Evolutionary conservation across 2,113 vertebrate species (phyloP).

Genomic region (Thunnus maccoyii): DNA sequence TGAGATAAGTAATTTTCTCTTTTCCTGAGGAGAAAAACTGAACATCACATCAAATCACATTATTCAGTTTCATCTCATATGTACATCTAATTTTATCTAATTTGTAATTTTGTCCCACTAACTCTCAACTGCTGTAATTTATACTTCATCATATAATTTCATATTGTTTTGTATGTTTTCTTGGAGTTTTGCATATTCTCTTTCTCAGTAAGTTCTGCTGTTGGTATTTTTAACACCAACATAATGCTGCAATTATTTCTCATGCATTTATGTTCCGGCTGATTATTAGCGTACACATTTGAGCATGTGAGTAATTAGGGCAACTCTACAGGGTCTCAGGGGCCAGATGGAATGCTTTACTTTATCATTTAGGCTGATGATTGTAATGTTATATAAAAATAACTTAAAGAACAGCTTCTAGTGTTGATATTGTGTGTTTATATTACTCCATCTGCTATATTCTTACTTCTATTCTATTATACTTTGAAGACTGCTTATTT

Average conservation of each 20-base stretch:
- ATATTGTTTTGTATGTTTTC: neutral
- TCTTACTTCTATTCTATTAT: neutral
- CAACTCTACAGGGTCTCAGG: slow-evolving; percentile 40
- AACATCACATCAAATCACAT: slow-evolving; percentile 6
- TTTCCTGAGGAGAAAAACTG: slow-evolving; percentile 5
- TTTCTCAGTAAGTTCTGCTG: neutral
- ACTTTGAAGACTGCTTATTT: slow-evolving; percentile 1
- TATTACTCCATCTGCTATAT: neutral
- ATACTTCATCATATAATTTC: neutral
- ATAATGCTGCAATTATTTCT: slow-evolving; percentile 42
- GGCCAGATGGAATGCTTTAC: slow-evolving; percentile 53
- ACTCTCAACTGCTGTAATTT: slow-evolving; percentile 10
- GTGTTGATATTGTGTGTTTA: neutral
- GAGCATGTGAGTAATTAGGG: slow-evolving; percentile 49
- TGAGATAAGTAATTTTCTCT: slow-evolving; percentile 16
- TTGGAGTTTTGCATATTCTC: neutral
- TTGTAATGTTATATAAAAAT: slow-evolving; percentile 33
- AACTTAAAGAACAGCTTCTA: neutral
- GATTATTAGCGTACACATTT: slow-evolving; percentile 48
- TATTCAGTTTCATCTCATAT: slow-evolving; percentile 33
- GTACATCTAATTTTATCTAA: slow-evolving; percentile 12
- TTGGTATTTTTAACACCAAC: slow-evolving; percentile 35
- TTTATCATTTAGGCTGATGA: slow-evolving; percentile 45
- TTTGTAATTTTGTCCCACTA: slow-evolving; percentile 17
- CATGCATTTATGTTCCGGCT: slow-evolving; percentile 34